These are phyloP conservation scores for Ooceraea biroi DNA, from an alignment of 1,140 invertebrate species.

Conservation along the genomic window DNA sequence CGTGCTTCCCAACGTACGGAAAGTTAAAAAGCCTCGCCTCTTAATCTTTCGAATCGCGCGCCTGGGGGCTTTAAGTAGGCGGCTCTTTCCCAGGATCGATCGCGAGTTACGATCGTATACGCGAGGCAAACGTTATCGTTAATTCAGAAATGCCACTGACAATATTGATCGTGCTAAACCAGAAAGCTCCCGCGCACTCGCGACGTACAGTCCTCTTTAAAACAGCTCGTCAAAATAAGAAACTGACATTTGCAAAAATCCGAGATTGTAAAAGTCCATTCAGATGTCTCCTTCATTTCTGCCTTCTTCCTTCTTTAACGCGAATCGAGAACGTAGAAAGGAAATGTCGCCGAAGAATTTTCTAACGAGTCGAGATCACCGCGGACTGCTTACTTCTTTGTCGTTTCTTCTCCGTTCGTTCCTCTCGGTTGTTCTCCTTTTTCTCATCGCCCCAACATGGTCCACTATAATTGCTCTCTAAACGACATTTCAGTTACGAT, in stretches of 20 bases:
- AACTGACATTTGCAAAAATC: background rate
- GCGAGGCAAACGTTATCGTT: background rate
- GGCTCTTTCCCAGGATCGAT: no score
- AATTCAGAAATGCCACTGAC: background rate
- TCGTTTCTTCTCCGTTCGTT: background rate
- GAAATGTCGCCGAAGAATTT: constrained; percentile 19
- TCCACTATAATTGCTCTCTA: constrained; percentile 41
- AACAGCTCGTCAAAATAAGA: background rate
- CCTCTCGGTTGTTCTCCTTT: constrained; percentile 10
- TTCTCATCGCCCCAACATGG: constrained; percentile 9
- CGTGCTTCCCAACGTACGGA: no score
- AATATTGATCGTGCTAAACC: background rate
- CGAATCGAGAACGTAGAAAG: background rate
- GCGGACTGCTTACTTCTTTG: constrained; percentile 1
- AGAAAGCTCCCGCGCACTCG: background rate
- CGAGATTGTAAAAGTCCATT: background rate
- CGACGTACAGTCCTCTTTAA: background rate
- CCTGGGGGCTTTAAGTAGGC: no score
- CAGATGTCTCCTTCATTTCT: background rate
- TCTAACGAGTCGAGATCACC: background rate
- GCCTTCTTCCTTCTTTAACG: background rate
- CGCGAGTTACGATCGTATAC: background rate
- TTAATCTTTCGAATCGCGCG: no score
- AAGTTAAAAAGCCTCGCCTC: no score
- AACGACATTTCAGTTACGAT: constrained; percentile 55